These are phyloP conservation scores for Dione vanillae DNA, from an alignment of 2,888 invertebrate species.

Conservation along the genomic window DNA sequence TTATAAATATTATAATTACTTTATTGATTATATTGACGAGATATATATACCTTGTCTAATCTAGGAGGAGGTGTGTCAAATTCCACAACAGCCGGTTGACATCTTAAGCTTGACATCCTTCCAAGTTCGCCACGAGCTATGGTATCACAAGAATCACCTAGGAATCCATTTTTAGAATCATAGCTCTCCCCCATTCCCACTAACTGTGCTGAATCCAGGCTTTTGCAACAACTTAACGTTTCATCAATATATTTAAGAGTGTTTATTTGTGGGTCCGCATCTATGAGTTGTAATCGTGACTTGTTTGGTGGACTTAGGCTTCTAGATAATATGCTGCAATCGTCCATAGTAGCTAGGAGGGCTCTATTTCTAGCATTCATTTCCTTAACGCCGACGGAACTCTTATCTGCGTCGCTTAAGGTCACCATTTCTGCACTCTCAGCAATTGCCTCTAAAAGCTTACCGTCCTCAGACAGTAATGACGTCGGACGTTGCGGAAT, in stretches of 20 bases:
- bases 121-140: slow-evolving; percentile 76
- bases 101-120: slow-evolving; percentile 62
- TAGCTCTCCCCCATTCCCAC: slow-evolving; percentile 81
- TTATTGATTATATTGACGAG: not conserved
- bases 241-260: slow-evolving; percentile 87
- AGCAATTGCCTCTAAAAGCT: slow-evolving; percentile 86
- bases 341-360: slow-evolving; percentile 81
- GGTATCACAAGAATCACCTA: slow-evolving; percentile 77
- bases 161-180: slow-evolving; percentile 74
- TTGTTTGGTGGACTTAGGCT: slow-evolving; percentile 78
- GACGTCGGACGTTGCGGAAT: slow-evolving; percentile 84
- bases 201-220: slow-evolving; percentile 76
- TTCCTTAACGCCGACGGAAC: slow-evolving; percentile 73
- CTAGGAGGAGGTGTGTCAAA: slow-evolving; percentile 74
- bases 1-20: too few species aligned
- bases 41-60: slow-evolving; percentile 62
- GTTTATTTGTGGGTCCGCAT: slow-evolving; percentile 82
- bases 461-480: slow-evolving; percentile 85
- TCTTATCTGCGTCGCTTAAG: slow-evolving; percentile 82
- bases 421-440: slow-evolving; percentile 89
- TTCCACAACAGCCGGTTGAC: slow-evolving; percentile 58
- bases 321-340: slow-evolving; percentile 77
- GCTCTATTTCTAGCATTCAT: slow-evolving; percentile 80
- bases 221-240: slow-evolving; percentile 79
- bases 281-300: slow-evolving; percentile 72